phyloP scores from a whole-genome alignment of 1,140 invertebrate genomes.

The Saxidomus purpurata region DNA sequence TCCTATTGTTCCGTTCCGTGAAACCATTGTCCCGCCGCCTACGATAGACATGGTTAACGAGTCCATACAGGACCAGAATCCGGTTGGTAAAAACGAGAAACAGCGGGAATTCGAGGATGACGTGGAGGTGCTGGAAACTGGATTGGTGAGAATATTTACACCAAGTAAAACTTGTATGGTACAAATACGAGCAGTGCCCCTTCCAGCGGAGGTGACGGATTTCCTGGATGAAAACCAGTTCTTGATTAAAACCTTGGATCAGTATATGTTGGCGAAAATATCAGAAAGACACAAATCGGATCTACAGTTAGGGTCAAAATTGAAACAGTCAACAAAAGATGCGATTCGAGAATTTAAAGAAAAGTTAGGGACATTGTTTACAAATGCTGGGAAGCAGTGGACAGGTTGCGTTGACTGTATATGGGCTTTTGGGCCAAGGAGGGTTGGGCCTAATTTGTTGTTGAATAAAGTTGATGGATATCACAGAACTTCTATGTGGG shows the following conservation, averaged over 20 bases:
- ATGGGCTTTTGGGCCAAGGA: constrained; percentile 96
- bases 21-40: constrained; percentile 95
- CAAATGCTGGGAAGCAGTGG: constrained; percentile 88
- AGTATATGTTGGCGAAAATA: constrained; percentile 76
- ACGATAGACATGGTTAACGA: constrained; percentile 96
- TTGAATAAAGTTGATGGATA: constrained; percentile 90
- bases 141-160: constrained; percentile 89
- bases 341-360: constrained; percentile 89
- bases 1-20: constrained; percentile 98
- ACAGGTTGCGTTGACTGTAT: constrained; percentile 90
- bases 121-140: constrained; percentile 83
- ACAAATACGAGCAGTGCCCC: constrained; percentile 92
- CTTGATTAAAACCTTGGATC: constrained; percentile 88
- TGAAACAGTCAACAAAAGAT: constrained; percentile 82
- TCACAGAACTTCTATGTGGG: constrained; percentile 86
- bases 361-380: constrained; percentile 90
- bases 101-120: constrained; percentile 80
- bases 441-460: constrained; percentile 95
- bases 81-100: constrained; percentile 75
- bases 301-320: constrained; percentile 49
- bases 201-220: constrained; percentile 92
- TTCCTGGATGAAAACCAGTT: constrained; percentile 90
- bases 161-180: constrained; percentile 92
- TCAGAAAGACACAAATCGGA: constrained; percentile 58
- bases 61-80: constrained; percentile 90